phyloP scores from a whole-genome alignment of 2,888 invertebrate species.

The Peribatodes rhomboidaria region DNA sequence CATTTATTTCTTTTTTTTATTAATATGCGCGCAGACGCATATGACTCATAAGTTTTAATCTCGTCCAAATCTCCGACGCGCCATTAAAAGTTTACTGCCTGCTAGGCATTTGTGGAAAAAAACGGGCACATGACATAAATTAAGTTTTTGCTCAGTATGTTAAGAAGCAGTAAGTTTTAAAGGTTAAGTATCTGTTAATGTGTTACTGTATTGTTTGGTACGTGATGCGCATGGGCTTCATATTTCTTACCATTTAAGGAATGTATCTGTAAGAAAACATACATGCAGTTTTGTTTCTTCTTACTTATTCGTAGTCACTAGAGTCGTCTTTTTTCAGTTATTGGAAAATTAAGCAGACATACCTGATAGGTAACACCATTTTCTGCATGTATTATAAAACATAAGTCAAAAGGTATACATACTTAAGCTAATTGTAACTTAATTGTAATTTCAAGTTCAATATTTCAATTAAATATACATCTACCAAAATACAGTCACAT shows the following conservation, averaged over 20 bases:
- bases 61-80: slow-evolving; percentile 46
- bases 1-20: slow-evolving; percentile 19
- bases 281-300: too few species aligned
- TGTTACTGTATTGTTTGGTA: slow-evolving; percentile 4
- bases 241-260: too few species aligned
- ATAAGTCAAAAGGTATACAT: too few species aligned
- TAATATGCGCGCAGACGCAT: slow-evolving; percentile 39
- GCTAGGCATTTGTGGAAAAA: slow-evolving; percentile 47
- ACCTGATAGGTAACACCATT: too few species aligned
- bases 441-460: too few species aligned
- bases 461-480: neutral
- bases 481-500: neutral
- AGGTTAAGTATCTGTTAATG: slow-evolving; percentile 25
- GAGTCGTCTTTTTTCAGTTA: too few species aligned
- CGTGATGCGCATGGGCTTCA: neutral
- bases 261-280: neutral
- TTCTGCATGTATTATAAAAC: too few species aligned
- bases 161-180: slow-evolving; percentile 33
- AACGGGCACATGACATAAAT: slow-evolving; percentile 46
- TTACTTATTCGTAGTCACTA: too few species aligned
- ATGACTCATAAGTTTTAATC: slow-evolving; percentile 51
- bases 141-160: slow-evolving; percentile 39
- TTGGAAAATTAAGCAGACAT: too few species aligned
- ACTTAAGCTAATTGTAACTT: too few species aligned
- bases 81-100: slow-evolving; percentile 49